Percentiles rank a stretch among this genome's conserved stretches.
Conservation (phyloP, 2,113 vertebrate genomes). For the Stercorarius parasiticus region DNA sequence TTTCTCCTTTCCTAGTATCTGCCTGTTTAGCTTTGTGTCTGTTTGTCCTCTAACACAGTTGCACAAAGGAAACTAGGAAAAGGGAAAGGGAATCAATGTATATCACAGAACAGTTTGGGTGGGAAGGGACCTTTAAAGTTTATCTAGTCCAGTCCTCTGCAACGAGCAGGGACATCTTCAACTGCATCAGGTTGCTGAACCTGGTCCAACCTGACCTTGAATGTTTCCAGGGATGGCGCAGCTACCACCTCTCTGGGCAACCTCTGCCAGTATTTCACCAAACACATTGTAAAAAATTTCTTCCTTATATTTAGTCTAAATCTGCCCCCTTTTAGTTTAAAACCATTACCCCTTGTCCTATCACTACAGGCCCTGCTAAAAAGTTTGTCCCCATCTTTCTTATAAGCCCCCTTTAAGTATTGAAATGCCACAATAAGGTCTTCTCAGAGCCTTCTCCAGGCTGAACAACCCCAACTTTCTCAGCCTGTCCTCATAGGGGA, state of each 20-base stretch:
- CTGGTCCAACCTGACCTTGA: background rate
- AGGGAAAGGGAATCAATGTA: background rate
- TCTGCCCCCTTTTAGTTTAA: background rate
- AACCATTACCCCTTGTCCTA: background rate
- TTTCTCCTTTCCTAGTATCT: background rate
- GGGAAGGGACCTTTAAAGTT: background rate
- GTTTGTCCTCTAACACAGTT: background rate
- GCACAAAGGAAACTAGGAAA: background rate
- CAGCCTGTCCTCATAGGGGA: background rate
- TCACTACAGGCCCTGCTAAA: background rate
- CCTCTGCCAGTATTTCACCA: background rate
- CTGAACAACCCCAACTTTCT: background rate
- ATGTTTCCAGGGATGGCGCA: background rate
- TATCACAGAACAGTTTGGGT: background rate
- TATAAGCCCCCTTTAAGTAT: background rate
- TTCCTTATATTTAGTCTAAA: background rate
- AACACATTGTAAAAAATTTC: background rate
- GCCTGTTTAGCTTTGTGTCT: background rate
- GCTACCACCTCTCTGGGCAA: background rate
- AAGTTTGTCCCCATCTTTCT: background rate
- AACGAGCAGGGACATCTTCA: background rate
- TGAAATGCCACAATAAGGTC: background rate
- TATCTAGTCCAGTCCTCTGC: background rate
- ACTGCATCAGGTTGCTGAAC: background rate
- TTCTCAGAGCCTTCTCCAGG: background rate